Conservation (phyloP, 2,888 invertebrate genomes). For the Helobdella robusta region DNA sequence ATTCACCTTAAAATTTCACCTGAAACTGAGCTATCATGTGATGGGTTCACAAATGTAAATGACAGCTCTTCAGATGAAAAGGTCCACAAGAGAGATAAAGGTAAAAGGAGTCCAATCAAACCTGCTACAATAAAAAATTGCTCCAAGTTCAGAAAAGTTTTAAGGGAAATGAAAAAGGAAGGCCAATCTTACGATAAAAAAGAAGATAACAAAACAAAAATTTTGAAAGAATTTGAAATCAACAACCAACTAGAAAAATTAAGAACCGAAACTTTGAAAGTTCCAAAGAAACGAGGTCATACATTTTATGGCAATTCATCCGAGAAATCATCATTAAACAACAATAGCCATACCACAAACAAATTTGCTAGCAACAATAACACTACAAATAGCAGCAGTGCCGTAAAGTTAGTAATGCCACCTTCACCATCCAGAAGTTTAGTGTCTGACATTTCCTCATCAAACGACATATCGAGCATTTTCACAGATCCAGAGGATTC, state of each 20-base stretch:
- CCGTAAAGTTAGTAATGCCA: background rate
- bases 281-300: constrained; percentile 4
- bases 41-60: no score
- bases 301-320: background rate
- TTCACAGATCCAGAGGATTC: background rate
- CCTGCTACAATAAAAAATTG: background rate
- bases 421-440: constrained; percentile 3
- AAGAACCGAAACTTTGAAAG: constrained; percentile 13
- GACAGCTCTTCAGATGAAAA: background rate
- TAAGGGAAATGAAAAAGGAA: constrained; percentile 6
- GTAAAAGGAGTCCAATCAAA: background rate
- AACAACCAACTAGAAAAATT: constrained; percentile 18
- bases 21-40: no score
- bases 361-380: background rate
- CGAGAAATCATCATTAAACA: background rate
- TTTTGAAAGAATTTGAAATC: constrained; percentile 23
- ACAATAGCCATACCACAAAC: background rate
- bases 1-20: constrained; percentile 11
- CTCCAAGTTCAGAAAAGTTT: constrained; percentile 1
- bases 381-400: background rate
- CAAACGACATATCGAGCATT: constrained; percentile 14
- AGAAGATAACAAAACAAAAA: constrained; percentile 6
- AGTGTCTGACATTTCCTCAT: background rate
- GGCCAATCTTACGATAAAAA: background rate
- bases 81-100: background rate